These are phyloP conservation scores for Prunella himalayana DNA, from an alignment of 2,113 vertebrate genomes.

Conservation along the genomic window DNA sequence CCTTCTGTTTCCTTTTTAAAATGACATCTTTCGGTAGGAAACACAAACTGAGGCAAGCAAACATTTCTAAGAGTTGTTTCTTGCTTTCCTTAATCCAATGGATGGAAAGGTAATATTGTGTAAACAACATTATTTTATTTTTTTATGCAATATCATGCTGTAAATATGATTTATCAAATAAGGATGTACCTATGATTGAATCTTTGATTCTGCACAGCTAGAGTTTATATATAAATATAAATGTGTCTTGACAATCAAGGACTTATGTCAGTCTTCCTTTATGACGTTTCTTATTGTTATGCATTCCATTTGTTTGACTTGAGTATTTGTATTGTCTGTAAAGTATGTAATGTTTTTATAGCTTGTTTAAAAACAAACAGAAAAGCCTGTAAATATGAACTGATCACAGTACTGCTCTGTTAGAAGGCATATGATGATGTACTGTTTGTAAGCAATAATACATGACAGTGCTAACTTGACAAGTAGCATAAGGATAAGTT, in stretches of 20 bases:
- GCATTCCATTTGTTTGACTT: conserved; percentile 80
- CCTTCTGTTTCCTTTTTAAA: conserved; percentile 70
- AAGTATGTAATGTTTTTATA: conserved; percentile 91
- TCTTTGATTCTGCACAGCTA: conserved; percentile 84
- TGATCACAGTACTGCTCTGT: conserved; percentile 76
- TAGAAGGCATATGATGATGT: conserved; percentile 74
- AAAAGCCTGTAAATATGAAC: conserved; percentile 76
- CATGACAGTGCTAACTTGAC: conserved; percentile 76
- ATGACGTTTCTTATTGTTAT: conserved; percentile 79
- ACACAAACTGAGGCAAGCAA: conserved; percentile 77
- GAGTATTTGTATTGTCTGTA: conserved; percentile 90
- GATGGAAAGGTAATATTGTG: conserved; percentile 81
- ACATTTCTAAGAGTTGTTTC: conserved; percentile 77
- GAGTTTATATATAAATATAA: conserved; percentile 85
- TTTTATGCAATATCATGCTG: conserved; percentile 83
- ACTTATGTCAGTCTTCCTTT: conserved; percentile 82
- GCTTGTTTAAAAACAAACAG: conserved; percentile 70
- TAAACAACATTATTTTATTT: conserved; percentile 85
- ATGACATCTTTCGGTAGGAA: conserved; percentile 66
- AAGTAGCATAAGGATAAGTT: conserved; percentile 78
- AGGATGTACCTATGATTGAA: conserved; percentile 82
- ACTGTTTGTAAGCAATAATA: conserved; percentile 84
- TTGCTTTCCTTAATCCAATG: conserved; percentile 83
- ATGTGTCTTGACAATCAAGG: conserved; percentile 90
- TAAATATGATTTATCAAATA: conserved; percentile 81